Conservation (phyloP, 2,888 invertebrate species). For the Actias luna region DNA sequence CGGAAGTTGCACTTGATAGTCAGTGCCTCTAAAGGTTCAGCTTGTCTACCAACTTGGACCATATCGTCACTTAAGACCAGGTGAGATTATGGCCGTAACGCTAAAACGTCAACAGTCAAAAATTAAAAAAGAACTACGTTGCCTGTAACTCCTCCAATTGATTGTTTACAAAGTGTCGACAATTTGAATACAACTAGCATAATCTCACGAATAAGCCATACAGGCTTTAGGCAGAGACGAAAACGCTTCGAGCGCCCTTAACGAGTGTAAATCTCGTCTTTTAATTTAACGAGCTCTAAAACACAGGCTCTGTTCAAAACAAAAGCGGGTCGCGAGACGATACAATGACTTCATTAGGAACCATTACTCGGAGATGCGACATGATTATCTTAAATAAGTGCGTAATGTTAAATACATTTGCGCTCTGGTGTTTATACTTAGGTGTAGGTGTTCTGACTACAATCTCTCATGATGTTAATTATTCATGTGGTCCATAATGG, state of each 20-base stretch:
- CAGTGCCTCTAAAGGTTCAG: too few relatives aligned
- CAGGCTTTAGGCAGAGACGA: conserved; percentile 36
- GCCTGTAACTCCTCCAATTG: neutral
- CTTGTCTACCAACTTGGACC: too few relatives aligned
- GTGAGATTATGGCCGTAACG: too few relatives aligned
- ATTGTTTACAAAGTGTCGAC: neutral
- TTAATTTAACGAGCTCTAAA: conserved; percentile 77
- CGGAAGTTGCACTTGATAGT: too few relatives aligned
- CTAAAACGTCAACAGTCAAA: too few relatives aligned
- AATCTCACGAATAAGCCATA: conserved; percentile 19
- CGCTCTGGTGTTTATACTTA: neutral
- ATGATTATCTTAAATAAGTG: conserved; percentile 11
- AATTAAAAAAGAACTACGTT: too few relatives aligned
- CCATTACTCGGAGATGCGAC: conserved; percentile 8
- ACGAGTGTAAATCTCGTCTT: conserved; percentile 65
- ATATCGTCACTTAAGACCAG: too few relatives aligned
- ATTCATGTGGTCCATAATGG: too few relatives aligned
- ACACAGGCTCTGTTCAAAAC: conserved; percentile 65
- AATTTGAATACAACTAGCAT: neutral
- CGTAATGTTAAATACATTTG: neutral
- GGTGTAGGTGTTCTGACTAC: too few relatives aligned
- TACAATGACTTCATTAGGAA: conserved; percentile 56
- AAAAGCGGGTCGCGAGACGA: conserved; percentile 60
- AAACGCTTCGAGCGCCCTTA: conserved; percentile 39
- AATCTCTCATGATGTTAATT: too few relatives aligned